Evolutionary conservation across 1,140 invertebrate species (phyloP), one percentile per base, ranked within the genome.

Genomic region (Diorhabda elongata): DNA sequence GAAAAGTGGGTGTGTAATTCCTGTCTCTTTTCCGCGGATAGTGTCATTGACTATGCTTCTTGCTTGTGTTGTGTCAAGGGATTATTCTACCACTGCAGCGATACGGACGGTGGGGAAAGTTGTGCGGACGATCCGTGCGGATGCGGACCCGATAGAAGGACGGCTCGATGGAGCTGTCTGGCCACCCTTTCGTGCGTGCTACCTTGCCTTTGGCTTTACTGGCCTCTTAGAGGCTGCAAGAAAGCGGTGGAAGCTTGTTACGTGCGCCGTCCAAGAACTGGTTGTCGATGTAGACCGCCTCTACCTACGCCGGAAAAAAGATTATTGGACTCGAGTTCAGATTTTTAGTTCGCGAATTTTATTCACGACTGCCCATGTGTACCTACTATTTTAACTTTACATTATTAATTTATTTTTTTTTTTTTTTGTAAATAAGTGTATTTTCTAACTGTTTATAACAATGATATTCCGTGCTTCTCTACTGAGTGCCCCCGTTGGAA

Each of bases 61-160:
- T 97, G 95, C 80, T 87, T 97, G 82, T 97, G 95, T 84, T 96
- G 94, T 82, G 94, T 95, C 73, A 95, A 96, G 80, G 93, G 90
- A 58, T 80, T 95, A 44, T 95, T 96, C 81, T 98, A 97, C 82
- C 95, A 97, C 80, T 96, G 93, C 82, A 89, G 89, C 69, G 90
- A 92, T 75, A 87, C 87, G 69, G 89, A 90, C 69, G 85, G 85
- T 59, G 87, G 83, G 43, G 86, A 85, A 63, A 83, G 85, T 68
- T 92, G 90, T 79, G 91, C 91, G 71, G 92, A 94, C 81, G 89
- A 95, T 82, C 94, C 93, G 3, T 95, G 93, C 81, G 92, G 92
- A 62, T 95, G 92, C 82, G 87, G 87, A 44, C 89, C 91, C 0
- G 86, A 89, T 68, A 82, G 87, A 42, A 85, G 88, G 72, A 84